phyloP scores from a whole-genome alignment of 2,797 vertebrate species.

The Phalanger gymnotis region DNA sequence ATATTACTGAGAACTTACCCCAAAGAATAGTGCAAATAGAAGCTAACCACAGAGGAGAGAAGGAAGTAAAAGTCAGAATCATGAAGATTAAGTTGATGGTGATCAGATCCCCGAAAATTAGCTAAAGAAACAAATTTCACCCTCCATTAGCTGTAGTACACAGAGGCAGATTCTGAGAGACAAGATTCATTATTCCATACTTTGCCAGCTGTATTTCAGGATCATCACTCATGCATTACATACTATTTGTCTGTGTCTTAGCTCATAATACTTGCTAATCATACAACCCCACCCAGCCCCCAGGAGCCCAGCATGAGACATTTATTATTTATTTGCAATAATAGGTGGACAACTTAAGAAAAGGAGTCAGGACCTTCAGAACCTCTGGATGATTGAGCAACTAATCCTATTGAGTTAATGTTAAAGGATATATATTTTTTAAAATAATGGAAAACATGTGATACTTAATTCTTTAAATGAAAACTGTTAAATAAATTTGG shows the following conservation, averaged over 20 bases:
- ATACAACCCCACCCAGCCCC: slow-evolving; percentile 2
- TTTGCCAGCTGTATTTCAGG: slow-evolving; percentile 27
- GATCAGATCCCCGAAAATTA: slow-evolving; percentile 72
- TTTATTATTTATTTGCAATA: slow-evolving; percentile 10
- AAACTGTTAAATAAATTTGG: neutral
- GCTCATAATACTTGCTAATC: slow-evolving; percentile 52
- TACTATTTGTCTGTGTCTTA: slow-evolving; percentile 1
- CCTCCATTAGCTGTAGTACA: slow-evolving; percentile 59
- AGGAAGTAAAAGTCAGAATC: slow-evolving; percentile 45
- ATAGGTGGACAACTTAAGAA: slow-evolving; percentile 31
- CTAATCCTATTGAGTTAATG: neutral
- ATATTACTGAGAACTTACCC: neutral
- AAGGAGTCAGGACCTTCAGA: neutral
- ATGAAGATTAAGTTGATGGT: slow-evolving; percentile 43
- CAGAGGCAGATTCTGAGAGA: neutral
- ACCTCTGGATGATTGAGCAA: neutral
- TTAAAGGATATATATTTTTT: neutral
- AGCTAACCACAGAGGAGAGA: neutral
- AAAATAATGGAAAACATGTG: neutral
- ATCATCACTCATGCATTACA: slow-evolving; percentile 18
- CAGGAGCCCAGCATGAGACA: slow-evolving; percentile 24
- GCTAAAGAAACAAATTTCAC: slow-evolving; percentile 74
- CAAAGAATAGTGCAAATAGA: accelerated
- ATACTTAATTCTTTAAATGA: neutral
- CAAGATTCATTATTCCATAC: slow-evolving; percentile 9